Evolutionary conservation across 2,113 vertebrate genomes (phyloP).

Genomic region (Muscicapa adusta): DNA sequence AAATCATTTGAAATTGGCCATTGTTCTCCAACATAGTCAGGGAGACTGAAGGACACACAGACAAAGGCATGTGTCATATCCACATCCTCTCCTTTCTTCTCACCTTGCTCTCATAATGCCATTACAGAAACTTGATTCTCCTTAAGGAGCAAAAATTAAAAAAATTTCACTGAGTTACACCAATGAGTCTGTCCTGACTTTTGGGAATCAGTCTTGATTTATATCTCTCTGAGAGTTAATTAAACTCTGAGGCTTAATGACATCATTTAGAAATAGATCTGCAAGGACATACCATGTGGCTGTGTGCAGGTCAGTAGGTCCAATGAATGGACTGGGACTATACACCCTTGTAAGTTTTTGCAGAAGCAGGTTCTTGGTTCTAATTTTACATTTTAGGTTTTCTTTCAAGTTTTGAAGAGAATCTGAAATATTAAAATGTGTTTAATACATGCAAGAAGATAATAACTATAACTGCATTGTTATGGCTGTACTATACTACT

Average conservation of each 20-base stretch:
- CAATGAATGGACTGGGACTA: background rate
- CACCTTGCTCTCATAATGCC: background rate
- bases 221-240: conserved; percentile 5
- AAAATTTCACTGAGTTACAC: background rate
- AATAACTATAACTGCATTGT: background rate
- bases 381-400: background rate
- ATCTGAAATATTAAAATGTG: background rate
- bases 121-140: background rate
- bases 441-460: background rate
- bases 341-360: background rate
- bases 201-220: background rate
- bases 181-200: background rate
- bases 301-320: background rate
- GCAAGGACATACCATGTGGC: background rate
- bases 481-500: background rate
- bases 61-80: background rate
- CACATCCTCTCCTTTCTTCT: background rate
- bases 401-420: background rate
- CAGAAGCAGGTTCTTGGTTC: background rate
- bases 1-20: background rate
- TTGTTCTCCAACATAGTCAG: background rate
- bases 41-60: background rate
- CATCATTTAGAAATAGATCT: background rate
- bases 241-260: background rate
- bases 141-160: background rate